A percentile compares a stretch with the other conserved stretches of the same genome.
Conservation (phyloP, 2,797 vertebrate species). For the Chlorospingus flavigularis region DNA sequence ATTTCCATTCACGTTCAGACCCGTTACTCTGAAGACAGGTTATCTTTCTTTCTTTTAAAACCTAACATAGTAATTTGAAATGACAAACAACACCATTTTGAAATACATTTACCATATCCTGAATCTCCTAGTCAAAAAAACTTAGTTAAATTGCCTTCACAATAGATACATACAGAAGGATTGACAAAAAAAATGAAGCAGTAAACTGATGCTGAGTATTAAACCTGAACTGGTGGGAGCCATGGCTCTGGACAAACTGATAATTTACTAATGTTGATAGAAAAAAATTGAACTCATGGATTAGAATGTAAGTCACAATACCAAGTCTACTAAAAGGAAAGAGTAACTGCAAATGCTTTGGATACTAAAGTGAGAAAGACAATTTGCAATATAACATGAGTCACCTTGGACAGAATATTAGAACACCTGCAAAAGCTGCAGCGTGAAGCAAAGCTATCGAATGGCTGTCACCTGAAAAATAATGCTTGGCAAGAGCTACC, state of each 20-base stretch:
- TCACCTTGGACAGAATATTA: not conserved
- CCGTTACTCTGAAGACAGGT: not conserved
- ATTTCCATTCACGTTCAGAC: not conserved
- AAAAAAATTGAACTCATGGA: not conserved
- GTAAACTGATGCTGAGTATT: not conserved
- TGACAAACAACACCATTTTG: not conserved
- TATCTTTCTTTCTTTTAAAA: not conserved
- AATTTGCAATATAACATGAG: not conserved
- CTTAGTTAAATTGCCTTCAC: not conserved
- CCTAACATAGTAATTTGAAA: not conserved
- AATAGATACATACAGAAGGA: not conserved
- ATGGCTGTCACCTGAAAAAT: constrained; percentile 19
- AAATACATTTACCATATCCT: not conserved
- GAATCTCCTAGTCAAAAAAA: not conserved
- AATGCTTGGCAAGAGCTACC: not conserved
- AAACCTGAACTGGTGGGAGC: not conserved
- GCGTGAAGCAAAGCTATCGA: not conserved
- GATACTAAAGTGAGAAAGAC: not conserved
- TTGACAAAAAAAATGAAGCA: not conserved
- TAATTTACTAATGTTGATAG: not conserved
- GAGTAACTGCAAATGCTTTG: not conserved
- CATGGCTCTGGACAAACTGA: not conserved
- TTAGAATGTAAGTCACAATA: not conserved
- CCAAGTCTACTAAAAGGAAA: not conserved
- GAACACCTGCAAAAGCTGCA: not conserved